These are phyloP conservation scores for Holocentrus rufus DNA, from an alignment of 2,797 vertebrate species.

Conservation along the genomic window DNA sequence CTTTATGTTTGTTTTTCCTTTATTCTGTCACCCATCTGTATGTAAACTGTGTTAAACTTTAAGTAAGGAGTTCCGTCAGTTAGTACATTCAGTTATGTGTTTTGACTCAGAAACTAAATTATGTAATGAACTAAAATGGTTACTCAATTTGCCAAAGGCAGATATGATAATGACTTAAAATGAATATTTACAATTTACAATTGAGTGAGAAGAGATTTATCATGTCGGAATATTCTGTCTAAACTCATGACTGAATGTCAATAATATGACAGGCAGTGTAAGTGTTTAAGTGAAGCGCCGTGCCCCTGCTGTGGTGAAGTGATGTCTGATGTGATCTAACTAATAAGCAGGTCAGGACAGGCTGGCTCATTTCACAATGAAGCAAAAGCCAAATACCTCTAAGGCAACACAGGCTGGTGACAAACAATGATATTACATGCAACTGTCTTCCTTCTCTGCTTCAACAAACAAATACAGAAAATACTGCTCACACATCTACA, in stretches of 20 bases:
- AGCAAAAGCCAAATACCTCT: constrained; percentile 39
- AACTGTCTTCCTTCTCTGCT: constrained; percentile 28
- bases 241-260: constrained; percentile 22
- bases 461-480: constrained; percentile 38
- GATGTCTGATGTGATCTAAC: constrained; percentile 56
- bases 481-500: constrained; percentile 26
- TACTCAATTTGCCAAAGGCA: neutral
- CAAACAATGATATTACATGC: constrained; percentile 30
- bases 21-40: too few relatives aligned
- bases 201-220: constrained; percentile 28
- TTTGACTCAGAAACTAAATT: constrained; percentile 18
- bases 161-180: constrained; percentile 27
- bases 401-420: constrained; percentile 24
- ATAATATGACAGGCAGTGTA: constrained; percentile 41
- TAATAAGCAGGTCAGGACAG: constrained; percentile 51
- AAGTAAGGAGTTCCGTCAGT: neutral
- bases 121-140: constrained; percentile 13
- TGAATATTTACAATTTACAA: constrained; percentile 34
- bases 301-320: constrained; percentile 37
- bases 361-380: constrained; percentile 47
- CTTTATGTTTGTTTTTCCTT: too few relatives aligned
- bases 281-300: constrained; percentile 24
- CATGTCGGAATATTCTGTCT: constrained; percentile 26
- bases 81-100: constrained; percentile 18
- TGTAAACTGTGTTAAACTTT: constrained; percentile 1